phyloP scores from a whole-genome alignment of 2,888 invertebrate genomes.

The Rhamnusium bicolor region DNA sequence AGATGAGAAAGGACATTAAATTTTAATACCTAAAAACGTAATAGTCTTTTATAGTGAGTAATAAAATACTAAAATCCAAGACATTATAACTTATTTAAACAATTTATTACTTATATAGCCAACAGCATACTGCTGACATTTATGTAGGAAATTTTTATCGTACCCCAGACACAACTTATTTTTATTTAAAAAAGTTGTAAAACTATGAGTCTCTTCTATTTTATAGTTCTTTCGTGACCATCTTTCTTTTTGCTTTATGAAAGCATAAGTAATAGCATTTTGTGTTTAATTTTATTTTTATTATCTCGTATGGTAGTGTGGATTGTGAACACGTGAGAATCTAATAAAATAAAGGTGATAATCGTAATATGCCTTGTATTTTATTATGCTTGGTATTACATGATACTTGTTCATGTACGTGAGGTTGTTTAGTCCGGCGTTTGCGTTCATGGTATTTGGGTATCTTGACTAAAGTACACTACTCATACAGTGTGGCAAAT shows the following conservation, averaged over 20 bases:
- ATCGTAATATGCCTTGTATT: not conserved
- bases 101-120: constrained; percentile 4
- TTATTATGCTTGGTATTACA: not conserved
- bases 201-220: not conserved
- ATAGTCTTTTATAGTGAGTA: not conserved
- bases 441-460: not conserved
- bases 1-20: not conserved
- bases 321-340: constrained; percentile 2
- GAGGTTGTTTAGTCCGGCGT: not conserved
- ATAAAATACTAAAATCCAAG: constrained; percentile 3
- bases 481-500: no score
- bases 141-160: not conserved
- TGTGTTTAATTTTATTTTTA: constrained; percentile 6
- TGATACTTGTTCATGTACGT: not conserved
- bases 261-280: constrained; percentile 5
- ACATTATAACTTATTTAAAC: constrained; percentile 5
- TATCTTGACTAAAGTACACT: not conserved
- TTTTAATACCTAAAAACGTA: not conserved
- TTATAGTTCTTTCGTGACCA: constrained; percentile 1
- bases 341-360: not conserved
- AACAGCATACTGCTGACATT: not conserved
- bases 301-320: not conserved
- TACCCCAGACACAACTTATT: not conserved
- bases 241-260: not conserved
- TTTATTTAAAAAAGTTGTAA: not conserved